A percentile compares a stretch with the other conserved stretches of the same genome.
Conservation (phyloP, 2,113 vertebrate species). For the Jacana jacana region DNA sequence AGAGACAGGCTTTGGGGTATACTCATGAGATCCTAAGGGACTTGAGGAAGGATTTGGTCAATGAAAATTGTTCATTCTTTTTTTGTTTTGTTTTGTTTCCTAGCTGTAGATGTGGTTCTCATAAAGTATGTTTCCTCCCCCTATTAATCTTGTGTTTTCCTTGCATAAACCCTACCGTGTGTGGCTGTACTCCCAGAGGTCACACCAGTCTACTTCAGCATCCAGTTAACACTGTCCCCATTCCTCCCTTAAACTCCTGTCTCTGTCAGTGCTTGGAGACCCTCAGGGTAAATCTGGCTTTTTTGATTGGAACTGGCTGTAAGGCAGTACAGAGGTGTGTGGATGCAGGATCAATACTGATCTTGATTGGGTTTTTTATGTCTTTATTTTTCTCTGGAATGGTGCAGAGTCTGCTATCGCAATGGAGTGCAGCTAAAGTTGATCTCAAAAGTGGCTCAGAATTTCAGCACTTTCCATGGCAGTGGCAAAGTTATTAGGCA, state of each 20-base stretch:
- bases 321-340: not conserved
- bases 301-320: not conserved
- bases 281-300: not conserved
- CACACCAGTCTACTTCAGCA: not conserved
- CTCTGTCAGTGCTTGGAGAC: not conserved
- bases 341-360: not conserved
- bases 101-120: not conserved
- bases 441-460: not conserved
- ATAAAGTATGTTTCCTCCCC: not conserved
- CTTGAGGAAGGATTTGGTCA: not conserved
- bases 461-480: not conserved
- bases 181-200: not conserved
- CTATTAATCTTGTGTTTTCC: not conserved
- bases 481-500: not conserved
- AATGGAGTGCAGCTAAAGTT: not conserved
- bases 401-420: not conserved
- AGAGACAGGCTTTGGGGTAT: not conserved
- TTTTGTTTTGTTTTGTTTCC: not conserved
- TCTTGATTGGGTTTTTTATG: not conserved
- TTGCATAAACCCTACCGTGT: not conserved
- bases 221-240: not conserved
- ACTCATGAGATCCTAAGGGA: not conserved
- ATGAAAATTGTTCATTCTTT: not conserved
- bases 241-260: not conserved
- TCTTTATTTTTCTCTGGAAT: constrained; percentile 24